Base-by-base conservation (phyloP, 1,140 invertebrate species). In the Ptiloglossa arizonensis region DNA sequence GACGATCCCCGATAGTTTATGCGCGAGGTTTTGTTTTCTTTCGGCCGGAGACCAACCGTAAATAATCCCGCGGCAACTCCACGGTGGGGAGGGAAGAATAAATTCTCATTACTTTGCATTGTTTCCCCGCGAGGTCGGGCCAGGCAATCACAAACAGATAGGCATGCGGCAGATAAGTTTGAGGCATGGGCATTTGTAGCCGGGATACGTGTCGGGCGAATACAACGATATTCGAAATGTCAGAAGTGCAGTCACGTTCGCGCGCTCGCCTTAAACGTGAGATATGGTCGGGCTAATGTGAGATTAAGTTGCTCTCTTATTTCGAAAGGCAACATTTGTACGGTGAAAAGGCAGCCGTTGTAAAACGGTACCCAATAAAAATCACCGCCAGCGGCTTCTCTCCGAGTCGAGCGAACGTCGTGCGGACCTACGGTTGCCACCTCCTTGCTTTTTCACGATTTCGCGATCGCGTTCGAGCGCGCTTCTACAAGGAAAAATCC, bases 141-240 rank as follows among this genome's bases (percentile, higher is more conserved):
- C 44, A 24, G 41, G 57, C 67, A 46, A 56, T 46, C 27, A 41
- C 9, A 57, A 27, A 24, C n/a, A 32, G 77, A 79, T 79, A 79
- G 60, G 52, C 54, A 71, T 15, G 75, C 71, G 70, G 62, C 35
- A 79, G 77, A 79, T 79, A 79, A 79, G 70, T 64, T 66, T 60
- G 62, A 66, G 70, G 19, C 62, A 60, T 44, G 62, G 62, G 62
- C 56, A 77, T 70, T 77, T 75, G 71, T 79, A 74, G 38, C 35
- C 41, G 59, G 62, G 71, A 79, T 74, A 79, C 77, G 70, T 67
- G 63, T 52, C 72, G 63, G 50, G 35, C 52, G 60, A 63, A 69
- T 56, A 27, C 78, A 80, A 76, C 71, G 71, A 75, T 76, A 68
- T 77, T 77, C 66, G 79, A 80, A 80, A 80, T 80, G 79, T 80